phyloP scores from a whole-genome alignment of 2,113 vertebrate genomes.

The Hippopotamus amphibius region DNA sequence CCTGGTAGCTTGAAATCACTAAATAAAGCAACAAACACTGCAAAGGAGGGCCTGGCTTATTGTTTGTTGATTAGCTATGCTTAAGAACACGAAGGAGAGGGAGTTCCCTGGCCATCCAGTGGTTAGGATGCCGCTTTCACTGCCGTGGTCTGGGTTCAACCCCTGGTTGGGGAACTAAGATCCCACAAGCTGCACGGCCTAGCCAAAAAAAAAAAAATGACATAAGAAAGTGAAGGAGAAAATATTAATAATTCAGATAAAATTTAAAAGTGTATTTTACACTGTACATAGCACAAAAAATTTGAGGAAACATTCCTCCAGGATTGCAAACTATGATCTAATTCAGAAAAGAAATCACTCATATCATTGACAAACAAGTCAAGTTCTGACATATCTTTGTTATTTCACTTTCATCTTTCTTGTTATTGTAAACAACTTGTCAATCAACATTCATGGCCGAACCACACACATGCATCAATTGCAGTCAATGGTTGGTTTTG shows the following conservation, averaged over 20 bases:
- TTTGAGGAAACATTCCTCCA: not conserved
- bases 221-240: not conserved
- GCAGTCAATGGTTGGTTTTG: not conserved
- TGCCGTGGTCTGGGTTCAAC: not conserved
- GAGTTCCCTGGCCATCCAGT: not conserved
- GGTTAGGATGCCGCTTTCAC: not conserved
- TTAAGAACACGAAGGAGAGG: not conserved
- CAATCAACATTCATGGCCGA: not conserved
- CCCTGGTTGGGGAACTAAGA: not conserved
- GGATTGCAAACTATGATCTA: not conserved
- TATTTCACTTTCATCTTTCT: conserved; percentile 10
- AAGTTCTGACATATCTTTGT: not conserved
- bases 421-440: conserved; percentile 7
- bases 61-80: not conserved
- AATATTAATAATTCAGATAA: not conserved
- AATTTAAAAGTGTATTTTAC: not conserved
- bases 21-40: not conserved
- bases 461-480: not conserved
- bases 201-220: not conserved
- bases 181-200: not conserved
- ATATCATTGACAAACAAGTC: not conserved
- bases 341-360: conserved; percentile 16
- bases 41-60: not conserved
- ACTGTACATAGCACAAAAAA: not conserved
- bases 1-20: not conserved